Evolutionary conservation across 2,113 vertebrate genomes (phyloP).

Genomic region (Ptychochromis oligacanthus): DNA sequence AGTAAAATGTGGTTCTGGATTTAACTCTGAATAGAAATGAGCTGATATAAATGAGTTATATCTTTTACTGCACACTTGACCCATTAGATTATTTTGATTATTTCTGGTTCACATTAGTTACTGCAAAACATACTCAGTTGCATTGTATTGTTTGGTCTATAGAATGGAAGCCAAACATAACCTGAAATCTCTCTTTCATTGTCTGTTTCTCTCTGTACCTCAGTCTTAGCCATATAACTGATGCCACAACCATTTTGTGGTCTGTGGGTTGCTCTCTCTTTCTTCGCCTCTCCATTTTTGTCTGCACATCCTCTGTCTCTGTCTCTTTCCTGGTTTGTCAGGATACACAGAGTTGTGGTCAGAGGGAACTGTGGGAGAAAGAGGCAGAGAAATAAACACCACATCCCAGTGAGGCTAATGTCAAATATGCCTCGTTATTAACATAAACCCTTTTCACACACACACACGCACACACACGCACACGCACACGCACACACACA

Average conservation of each 20-base stretch:
- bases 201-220: not conserved
- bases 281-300: constrained; percentile 51
- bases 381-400: constrained; percentile 61
- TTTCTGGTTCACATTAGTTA: too few relatives aligned
- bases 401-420: constrained; percentile 36
- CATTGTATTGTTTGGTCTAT: not conserved
- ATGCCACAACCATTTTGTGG: constrained; percentile 65
- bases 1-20: too few relatives aligned
- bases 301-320: constrained; percentile 24
- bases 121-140: too few relatives aligned
- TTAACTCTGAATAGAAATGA: too few relatives aligned
- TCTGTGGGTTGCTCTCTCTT: constrained; percentile 68
- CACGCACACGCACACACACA: not conserved
- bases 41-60: too few relatives aligned
- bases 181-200: not conserved
- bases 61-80: too few relatives aligned
- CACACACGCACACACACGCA: too few relatives aligned
- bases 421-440: constrained; percentile 60
- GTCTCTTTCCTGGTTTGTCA: constrained; percentile 51
- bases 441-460: constrained; percentile 19
- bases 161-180: not conserved
- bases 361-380: constrained; percentile 56
- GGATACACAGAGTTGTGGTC: constrained; percentile 65
- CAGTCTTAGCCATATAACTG: constrained; percentile 51
- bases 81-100: too few relatives aligned